Conservation (phyloP, 2,888 invertebrate species). For the Thymelicus lineola region DNA sequence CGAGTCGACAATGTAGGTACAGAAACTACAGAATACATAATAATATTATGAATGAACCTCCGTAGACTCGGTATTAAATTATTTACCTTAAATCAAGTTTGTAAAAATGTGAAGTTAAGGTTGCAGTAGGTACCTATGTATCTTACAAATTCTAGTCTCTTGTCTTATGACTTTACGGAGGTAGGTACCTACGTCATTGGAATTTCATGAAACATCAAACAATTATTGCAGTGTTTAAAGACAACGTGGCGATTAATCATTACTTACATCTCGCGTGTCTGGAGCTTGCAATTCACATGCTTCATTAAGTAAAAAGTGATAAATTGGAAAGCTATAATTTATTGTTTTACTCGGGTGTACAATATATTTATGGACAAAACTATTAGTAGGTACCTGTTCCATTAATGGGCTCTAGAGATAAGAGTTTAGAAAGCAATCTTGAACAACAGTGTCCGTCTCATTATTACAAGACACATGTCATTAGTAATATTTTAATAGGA, state of each 20-base stretch:
- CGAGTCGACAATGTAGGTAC: background rate
- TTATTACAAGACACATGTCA: too few species aligned
- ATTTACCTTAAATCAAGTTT: too few species aligned
- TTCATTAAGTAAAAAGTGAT: conserved; percentile 34
- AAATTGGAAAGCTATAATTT: conserved; percentile 27
- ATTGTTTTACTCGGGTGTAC: background rate
- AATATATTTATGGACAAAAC: too few species aligned
- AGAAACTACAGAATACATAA: too few species aligned
- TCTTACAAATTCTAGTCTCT: background rate
- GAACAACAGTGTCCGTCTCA: too few species aligned
- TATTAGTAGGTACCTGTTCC: too few species aligned
- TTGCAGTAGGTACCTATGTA: too few species aligned
- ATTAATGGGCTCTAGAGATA: too few species aligned
- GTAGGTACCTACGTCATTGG: background rate
- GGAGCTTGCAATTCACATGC: conserved; percentile 26
- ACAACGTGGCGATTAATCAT: conserved; percentile 10
- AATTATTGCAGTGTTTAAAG: conserved; percentile 15
- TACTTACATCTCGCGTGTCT: conserved; percentile 33
- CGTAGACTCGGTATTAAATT: too few species aligned
- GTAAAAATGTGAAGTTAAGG: too few species aligned
- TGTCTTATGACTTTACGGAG: background rate
- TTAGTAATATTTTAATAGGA: too few species aligned
- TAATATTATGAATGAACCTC: background rate
- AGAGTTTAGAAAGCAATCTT: too few species aligned
- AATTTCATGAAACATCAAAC: conserved; percentile 12